Percentiles rank a stretch among this genome's conserved stretches.
These are phyloP conservation scores for Lasioglossum villosulum DNA, from an alignment of 2,888 invertebrate genomes.

Conservation along the genomic window DNA sequence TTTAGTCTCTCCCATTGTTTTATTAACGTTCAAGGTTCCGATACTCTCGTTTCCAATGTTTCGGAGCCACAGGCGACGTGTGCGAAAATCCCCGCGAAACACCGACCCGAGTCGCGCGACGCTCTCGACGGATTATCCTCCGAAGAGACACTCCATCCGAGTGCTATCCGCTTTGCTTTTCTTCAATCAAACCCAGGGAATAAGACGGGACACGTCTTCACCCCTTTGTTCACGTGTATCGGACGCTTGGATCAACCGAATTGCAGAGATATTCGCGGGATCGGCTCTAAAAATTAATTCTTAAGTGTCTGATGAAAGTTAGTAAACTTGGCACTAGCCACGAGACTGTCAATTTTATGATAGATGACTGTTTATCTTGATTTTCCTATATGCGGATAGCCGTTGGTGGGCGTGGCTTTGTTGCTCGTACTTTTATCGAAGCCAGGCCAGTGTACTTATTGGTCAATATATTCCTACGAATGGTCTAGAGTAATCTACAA, in stretches of 20 bases:
- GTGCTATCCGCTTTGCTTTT: slow-evolving; percentile 34
- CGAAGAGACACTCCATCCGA: neutral
- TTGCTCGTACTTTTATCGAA: neutral
- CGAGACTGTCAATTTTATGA: neutral
- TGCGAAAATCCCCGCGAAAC: slow-evolving; percentile 22
- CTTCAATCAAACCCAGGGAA: slow-evolving; percentile 38
- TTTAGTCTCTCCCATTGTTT: neutral
- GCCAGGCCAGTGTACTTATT: neutral
- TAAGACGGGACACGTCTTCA: neutral
- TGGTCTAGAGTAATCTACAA: neutral
- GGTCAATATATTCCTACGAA: neutral
- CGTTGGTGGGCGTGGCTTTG: neutral
- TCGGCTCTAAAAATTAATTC: neutral
- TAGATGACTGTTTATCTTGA: neutral
- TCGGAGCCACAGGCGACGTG: neutral
- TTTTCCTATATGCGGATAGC: neutral
- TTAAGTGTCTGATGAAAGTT: neutral
- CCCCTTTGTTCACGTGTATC: neutral
- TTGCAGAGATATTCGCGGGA: neutral
- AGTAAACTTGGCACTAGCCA: too few species aligned
- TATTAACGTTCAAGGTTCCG: slow-evolving; percentile 7
- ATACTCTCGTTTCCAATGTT: slow-evolving; percentile 2
- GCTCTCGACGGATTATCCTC: slow-evolving; percentile 33
- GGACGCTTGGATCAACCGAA: neutral
- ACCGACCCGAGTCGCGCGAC: slow-evolving; percentile 20